Evolutionary conservation across 1,140 invertebrate genomes (phyloP).

Genomic region (Protaetia brevitarsis): DNA sequence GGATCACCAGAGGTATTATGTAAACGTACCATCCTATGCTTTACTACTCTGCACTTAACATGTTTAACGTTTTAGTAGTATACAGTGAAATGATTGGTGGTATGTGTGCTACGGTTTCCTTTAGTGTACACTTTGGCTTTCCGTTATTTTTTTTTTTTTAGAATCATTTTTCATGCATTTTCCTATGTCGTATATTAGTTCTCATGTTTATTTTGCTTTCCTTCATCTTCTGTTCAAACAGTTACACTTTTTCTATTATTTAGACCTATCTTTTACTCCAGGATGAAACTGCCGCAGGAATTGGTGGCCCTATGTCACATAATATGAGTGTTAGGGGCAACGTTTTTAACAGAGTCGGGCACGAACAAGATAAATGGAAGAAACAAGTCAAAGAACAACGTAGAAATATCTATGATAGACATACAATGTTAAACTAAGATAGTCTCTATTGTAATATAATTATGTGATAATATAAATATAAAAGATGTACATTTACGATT

Average conservation of each 20-base stretch:
- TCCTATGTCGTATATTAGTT: neutral
- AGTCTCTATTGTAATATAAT: neutral
- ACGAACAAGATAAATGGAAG: constrained; percentile 98
- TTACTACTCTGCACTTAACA: constrained; percentile 1
- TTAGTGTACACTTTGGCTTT: neutral
- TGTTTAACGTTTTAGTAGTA: constrained; percentile 3
- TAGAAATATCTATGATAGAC: constrained; percentile 93
- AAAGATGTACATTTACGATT: neutral
- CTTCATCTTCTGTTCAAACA: neutral
- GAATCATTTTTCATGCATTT: neutral
- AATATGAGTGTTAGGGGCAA: constrained; percentile 73
- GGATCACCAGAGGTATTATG: constrained; percentile 7
- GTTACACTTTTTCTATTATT: constrained; percentile 8
- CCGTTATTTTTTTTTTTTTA: neutral
- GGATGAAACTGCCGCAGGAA: constrained; percentile 61
- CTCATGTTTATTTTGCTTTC: neutral
- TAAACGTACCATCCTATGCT: neutral
- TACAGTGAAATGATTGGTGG: neutral
- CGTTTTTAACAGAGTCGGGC: constrained; percentile 90
- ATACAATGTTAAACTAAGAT: constrained; percentile 92
- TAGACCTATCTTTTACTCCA: constrained; percentile 39
- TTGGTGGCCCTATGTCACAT: constrained; percentile 58
- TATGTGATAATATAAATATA: neutral
- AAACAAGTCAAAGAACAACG: constrained; percentile 94
- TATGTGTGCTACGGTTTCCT: neutral